Conservation (phyloP, 2,113 vertebrate genomes). For the Sorex fumeus region DNA sequence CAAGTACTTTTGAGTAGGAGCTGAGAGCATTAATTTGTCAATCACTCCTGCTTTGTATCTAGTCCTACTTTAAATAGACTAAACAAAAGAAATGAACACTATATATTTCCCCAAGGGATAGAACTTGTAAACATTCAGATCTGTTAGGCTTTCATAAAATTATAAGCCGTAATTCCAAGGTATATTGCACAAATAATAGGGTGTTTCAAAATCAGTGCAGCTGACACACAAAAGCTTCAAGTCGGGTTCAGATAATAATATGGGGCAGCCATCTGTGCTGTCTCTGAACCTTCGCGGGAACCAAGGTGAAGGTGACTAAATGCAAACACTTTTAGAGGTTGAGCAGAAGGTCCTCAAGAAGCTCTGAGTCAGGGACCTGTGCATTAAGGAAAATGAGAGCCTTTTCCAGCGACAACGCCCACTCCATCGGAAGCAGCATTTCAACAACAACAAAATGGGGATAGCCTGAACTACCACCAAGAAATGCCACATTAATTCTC, state of each 20-base stretch:
- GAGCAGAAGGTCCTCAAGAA: constrained; percentile 57
- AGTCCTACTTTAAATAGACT: constrained; percentile 78
- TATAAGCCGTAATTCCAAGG: constrained; percentile 76
- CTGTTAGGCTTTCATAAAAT: constrained; percentile 80
- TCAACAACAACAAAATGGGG: constrained; percentile 53
- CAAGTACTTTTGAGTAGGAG: constrained; percentile 79
- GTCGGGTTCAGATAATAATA: constrained; percentile 72
- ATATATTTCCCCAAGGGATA: constrained; percentile 79
- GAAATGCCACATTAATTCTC: constrained; percentile 65
- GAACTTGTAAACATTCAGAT: constrained; percentile 83
- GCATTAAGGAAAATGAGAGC: constrained; percentile 55
- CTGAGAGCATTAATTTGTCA: constrained; percentile 87
- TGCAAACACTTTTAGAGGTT: constrained; percentile 30
- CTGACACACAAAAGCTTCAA: constrained; percentile 76
- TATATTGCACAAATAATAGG: constrained; percentile 75
- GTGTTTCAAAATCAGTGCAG: constrained; percentile 70
- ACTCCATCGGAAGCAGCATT: neutral
- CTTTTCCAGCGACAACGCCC: neutral
- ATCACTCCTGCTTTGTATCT: constrained; percentile 82
- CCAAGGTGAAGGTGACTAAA: constrained; percentile 66
- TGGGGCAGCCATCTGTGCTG: constrained; percentile 69
- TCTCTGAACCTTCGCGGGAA: constrained; percentile 56
- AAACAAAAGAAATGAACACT: constrained; percentile 80
- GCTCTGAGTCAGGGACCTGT: constrained; percentile 40
- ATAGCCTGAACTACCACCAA: constrained; percentile 41